Conservation (phyloP, 2,888 invertebrate species). For the Gymnocheta viridis region DNA sequence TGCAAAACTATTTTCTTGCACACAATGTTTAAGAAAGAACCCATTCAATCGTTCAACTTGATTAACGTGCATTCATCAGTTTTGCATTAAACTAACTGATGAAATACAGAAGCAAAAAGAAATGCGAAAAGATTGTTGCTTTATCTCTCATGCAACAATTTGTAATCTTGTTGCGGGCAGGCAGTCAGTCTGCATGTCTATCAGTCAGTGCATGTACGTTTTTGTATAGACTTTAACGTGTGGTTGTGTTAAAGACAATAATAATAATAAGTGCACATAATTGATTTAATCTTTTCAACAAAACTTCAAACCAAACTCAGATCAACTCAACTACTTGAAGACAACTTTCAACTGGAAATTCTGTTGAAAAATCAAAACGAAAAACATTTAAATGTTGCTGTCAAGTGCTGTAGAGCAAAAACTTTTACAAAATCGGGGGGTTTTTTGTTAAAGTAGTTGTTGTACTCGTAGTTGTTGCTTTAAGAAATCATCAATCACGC, state of each 20-base stretch:
- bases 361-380: slow-evolving; percentile 17
- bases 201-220: background rate
- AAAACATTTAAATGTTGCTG: slow-evolving; percentile 24
- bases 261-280: slow-evolving; percentile 61
- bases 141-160: slow-evolving; percentile 61
- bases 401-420: slow-evolving; percentile 33
- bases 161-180: slow-evolving; percentile 39
- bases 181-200: background rate
- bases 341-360: slow-evolving; percentile 25
- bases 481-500: slow-evolving; percentile 65
- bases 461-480: slow-evolving; percentile 27
- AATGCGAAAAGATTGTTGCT: slow-evolving; percentile 27
- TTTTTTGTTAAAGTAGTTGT: background rate
- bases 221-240: slow-evolving; percentile 6
- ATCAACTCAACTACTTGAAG: slow-evolving; percentile 44
- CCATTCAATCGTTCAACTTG: slow-evolving; percentile 29
- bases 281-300: slow-evolving; percentile 64
- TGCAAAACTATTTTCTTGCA: too few relatives aligned
- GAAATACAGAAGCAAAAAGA: slow-evolving; percentile 34
- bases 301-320: slow-evolving; percentile 47
- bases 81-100: slow-evolving; percentile 38
- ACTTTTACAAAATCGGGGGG: background rate
- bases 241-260: slow-evolving; percentile 47
- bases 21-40: too few relatives aligned
- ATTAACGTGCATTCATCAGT: slow-evolving; percentile 41